phyloP scores from a whole-genome alignment of 2,797 vertebrate species.

The Chromobotia macracanthus region DNA sequence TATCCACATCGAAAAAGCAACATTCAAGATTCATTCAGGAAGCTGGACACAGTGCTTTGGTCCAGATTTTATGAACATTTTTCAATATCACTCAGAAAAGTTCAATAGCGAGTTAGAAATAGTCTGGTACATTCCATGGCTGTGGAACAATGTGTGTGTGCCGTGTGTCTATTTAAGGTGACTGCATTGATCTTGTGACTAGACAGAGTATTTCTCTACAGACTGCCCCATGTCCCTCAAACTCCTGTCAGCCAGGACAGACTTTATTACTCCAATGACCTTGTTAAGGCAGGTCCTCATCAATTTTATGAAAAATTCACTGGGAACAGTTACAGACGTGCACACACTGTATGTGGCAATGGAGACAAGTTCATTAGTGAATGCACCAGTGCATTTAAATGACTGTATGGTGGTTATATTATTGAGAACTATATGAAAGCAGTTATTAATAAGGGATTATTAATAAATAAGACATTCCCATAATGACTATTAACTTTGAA shows the following conservation, averaged over 20 bases:
- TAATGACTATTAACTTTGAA: constrained; percentile 19
- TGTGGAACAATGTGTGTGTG: constrained; percentile 20
- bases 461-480: constrained; percentile 11
- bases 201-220: constrained; percentile 33
- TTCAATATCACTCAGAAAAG: background rate
- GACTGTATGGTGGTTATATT: background rate
- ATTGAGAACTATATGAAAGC: background rate
- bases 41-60: background rate
- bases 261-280: constrained; percentile 39
- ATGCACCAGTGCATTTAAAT: background rate
- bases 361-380: constrained; percentile 12
- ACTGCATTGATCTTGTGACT: constrained; percentile 42
- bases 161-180: constrained; percentile 38
- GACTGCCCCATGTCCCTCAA: constrained; percentile 26
- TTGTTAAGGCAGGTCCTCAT: constrained; percentile 42
- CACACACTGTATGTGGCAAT: background rate
- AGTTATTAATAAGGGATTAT: background rate
- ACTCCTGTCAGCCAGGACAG: constrained; percentile 29
- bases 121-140: constrained; percentile 1
- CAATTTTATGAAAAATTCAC: constrained; percentile 11
- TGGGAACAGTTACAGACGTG: constrained; percentile 1
- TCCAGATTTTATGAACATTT: background rate
- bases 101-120: constrained; percentile 9
- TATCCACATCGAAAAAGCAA: too few relatives aligned
- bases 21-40: background rate